Evolutionary conservation across 1,140 invertebrate genomes (phyloP), one percentile per base, ranked within the genome.

Genomic region (Chymomyza costata): DNA sequence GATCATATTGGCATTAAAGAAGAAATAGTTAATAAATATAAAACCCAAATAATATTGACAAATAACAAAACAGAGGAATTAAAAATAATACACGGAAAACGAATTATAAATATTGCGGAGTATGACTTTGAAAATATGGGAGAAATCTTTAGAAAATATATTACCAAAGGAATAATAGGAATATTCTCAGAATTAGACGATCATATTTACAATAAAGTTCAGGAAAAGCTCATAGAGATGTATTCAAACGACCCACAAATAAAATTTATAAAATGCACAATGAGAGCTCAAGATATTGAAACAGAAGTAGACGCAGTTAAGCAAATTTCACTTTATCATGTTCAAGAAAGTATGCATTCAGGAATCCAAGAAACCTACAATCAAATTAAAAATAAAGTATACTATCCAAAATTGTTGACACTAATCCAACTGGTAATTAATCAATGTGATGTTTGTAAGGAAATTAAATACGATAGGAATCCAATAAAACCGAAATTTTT

Each of bases 191-290:
- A 48, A 48, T 13, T 48, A 34, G 25, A 28, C 25, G 5, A 28
- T 28, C 25, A 28, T 10, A 28, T 17, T 18, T 32, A 34, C 40
- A 35, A 55, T 15, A 46, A 21, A 14, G 54, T 49, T 3, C 38
- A 57, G 15, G 14, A 44, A 43, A 57, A 58, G 18, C 10, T 50
- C 13, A 58, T 44, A 18, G 41, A 58, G 34, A 37, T 50, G 39
- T 51, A 38, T 35, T 41, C 52, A 15, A 56, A 48, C 13, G 31
- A 50, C 15, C 31, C 1, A 3, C 21, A 19, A 16, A 43, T 49
- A 28, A 28, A 38, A 45, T 50, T 50, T 31, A 43, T 30, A 16
- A 49, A 21, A 45, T 48, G 55, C 32, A 30, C 40, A 19, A 35
- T 38, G 7, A 30, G 40, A 25, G 54, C 46, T 10, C 37, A 43